Evolutionary conservation across 2,797 vertebrate genomes (phyloP).

Genomic region (Ambastaia sidthimunki): DNA sequence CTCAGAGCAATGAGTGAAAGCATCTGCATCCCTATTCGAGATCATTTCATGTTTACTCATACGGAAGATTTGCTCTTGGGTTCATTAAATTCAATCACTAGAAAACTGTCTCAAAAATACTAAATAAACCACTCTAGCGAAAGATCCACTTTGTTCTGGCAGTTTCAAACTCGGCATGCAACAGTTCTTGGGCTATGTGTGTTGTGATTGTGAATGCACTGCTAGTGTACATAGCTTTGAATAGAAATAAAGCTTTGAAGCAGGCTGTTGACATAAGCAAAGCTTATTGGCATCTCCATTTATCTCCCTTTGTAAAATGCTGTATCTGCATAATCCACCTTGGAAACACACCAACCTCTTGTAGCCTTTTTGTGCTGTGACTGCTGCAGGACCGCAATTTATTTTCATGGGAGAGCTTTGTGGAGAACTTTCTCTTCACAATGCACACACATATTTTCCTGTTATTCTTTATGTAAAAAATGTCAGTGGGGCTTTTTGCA

Average conservation of each 20-base stretch:
- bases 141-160: not conserved
- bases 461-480: not conserved
- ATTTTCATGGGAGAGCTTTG: conserved; percentile 4
- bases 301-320: conserved; percentile 30
- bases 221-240: conserved; percentile 14
- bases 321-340: conserved; percentile 43
- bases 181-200: not conserved
- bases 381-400: conserved; percentile 1
- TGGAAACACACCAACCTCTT: not conserved
- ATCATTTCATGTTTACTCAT: conserved; percentile 23
- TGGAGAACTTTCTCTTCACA: not conserved
- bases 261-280: conserved; percentile 25
- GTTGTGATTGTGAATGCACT: conserved; percentile 9
- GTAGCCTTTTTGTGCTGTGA: not conserved
- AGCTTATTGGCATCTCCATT: conserved; percentile 45
- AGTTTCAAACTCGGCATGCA: conserved; percentile 10
- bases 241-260: conserved; percentile 5
- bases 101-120: not conserved
- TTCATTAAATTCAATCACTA: conserved; percentile 34
- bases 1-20: conserved; percentile 31
- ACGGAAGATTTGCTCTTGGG: conserved; percentile 17
- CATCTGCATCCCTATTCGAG: conserved; percentile 18
- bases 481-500: not conserved
- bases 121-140: not conserved
- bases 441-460: not conserved